Base-by-base conservation (phyloP, 2,888 invertebrate species). In the Thymelicus sylvestris region DNA sequence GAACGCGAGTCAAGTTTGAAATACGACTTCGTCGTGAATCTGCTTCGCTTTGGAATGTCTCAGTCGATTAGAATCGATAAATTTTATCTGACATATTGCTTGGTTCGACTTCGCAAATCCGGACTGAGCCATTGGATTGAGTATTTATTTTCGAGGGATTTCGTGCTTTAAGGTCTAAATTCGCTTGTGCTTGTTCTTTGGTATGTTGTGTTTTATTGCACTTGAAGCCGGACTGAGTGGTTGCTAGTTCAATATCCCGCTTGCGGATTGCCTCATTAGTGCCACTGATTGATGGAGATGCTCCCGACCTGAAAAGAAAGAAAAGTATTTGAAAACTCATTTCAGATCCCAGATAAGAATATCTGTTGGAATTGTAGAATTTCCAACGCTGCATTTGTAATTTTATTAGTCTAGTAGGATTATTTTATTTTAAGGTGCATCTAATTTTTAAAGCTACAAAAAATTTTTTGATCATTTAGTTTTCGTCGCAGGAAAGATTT, bases 261-360 rank as follows among this genome's bases (percentile, higher is more conserved):
- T 83, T 85, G 87, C 81, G 90, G 91, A 93, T 92, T 92, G 92
- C 90, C 91, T 92, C 92, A 93, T 92, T 92, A 93, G 88, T 81
- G 83, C 78, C 85, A 84, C 82, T 86, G 89, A 90, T 88, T 90
- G 86, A 82, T 85, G 87, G 79, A 83, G 86, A 85, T 86, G 80
- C 83, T 86, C 87, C 83, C 86, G 82, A 87, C 83, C 90, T 90
- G 90, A 73, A 90, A 90, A 88, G 83, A 91, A 86, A 84, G 79
- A 90, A 88, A 88, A 75, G 65, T 76, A 73, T 78, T 83, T 80
- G 79, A 78, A 73, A 67, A 44, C 59, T 65, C 65, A 47, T 50
- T 57, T 57, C 39, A 48, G 63, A 59, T 62, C 39, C 24, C 12
- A 60, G 66, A 59, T 44, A 8, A 8, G 24, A 24, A 24, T 47